These are phyloP conservation scores for Mythimna lalbum DNA, from an alignment of 2,888 invertebrate genomes.

Conservation along the genomic window DNA sequence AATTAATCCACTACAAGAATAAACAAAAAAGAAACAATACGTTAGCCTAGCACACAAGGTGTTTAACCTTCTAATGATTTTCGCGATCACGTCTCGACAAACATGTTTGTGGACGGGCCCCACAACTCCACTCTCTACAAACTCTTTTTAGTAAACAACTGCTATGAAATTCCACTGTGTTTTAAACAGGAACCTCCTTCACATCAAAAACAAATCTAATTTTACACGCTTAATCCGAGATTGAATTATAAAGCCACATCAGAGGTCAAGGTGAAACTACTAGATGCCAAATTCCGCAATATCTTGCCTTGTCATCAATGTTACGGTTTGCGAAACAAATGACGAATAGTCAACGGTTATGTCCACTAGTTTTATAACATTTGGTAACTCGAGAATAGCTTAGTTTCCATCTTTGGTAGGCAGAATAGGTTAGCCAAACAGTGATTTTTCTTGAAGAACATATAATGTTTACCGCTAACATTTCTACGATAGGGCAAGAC, in stretches of 20 bases:
- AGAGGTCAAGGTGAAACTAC: slow-evolving; percentile 44
- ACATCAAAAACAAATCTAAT: neutral
- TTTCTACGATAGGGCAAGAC: slow-evolving; percentile 1
- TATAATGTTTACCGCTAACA: slow-evolving; percentile 22
- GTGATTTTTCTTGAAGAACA: slow-evolving; percentile 22
- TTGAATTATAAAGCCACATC: slow-evolving; percentile 4
- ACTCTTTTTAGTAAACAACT: neutral
- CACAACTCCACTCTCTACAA: neutral
- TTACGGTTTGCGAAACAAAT: slow-evolving; percentile 34
- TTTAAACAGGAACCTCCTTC: neutral
- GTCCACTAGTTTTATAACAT: slow-evolving; percentile 16
- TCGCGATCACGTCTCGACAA: slow-evolving; percentile 73
- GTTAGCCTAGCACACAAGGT: slow-evolving; percentile 74
- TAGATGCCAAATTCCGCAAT: slow-evolving; percentile 52
- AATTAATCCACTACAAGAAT: neutral
- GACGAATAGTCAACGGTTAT: slow-evolving; percentile 6
- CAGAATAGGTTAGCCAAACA: slow-evolving; percentile 18
- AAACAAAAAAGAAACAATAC: slow-evolving; percentile 12
- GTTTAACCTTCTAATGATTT: slow-evolving; percentile 82
- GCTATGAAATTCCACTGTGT: neutral
- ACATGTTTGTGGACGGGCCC: slow-evolving; percentile 46
- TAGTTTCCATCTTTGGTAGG: neutral
- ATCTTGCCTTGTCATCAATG: slow-evolving; percentile 53
- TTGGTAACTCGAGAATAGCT: slow-evolving; percentile 16
- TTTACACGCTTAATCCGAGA: slow-evolving; percentile 6